These are phyloP conservation scores for Eupithecia subfuscata DNA, from an alignment of 2,888 invertebrate genomes.

Conservation along the genomic window DNA sequence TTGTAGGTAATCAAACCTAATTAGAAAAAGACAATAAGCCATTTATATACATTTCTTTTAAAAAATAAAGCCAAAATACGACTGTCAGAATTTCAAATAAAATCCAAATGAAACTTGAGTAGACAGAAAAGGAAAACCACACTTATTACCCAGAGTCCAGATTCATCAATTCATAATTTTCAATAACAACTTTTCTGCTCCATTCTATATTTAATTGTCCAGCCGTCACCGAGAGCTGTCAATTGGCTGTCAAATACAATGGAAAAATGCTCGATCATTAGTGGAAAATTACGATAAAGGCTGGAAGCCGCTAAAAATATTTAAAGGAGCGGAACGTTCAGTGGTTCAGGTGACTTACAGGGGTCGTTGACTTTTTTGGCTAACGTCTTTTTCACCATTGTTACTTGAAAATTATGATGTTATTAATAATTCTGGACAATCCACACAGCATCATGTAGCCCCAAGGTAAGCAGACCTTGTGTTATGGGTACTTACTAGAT, in stretches of 20 bases:
- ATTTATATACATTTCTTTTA: neutral
- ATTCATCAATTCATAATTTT: conserved; percentile 42
- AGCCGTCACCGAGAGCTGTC: conserved; percentile 72
- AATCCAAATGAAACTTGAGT: conserved; percentile 14
- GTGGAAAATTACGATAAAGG: conserved; percentile 14
- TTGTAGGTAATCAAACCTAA: no score
- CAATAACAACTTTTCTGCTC: conserved; percentile 53
- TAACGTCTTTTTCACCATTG: no score
- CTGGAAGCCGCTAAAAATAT: neutral
- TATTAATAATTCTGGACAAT: no score
- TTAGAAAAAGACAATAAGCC: neutral
- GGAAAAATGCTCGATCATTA: conserved; percentile 39
- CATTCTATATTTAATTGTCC: conserved; percentile 62
- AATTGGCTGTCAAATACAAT: conserved; percentile 76
- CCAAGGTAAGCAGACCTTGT: no score
- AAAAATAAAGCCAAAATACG: neutral
- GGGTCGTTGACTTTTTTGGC: neutral
- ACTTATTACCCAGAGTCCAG: conserved; percentile 7
- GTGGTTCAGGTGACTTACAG: neutral
- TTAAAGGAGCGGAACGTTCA: neutral
- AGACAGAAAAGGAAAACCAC: conserved; percentile 47
- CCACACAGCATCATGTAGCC: no score
- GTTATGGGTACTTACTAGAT: no score
- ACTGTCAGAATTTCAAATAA: neutral
- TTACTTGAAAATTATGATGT: no score